A percentile compares a stretch with the other conserved stretches of the same genome.
Conservation (phyloP, 2,113 vertebrate genomes). For the Amblyornis subalaris region DNA sequence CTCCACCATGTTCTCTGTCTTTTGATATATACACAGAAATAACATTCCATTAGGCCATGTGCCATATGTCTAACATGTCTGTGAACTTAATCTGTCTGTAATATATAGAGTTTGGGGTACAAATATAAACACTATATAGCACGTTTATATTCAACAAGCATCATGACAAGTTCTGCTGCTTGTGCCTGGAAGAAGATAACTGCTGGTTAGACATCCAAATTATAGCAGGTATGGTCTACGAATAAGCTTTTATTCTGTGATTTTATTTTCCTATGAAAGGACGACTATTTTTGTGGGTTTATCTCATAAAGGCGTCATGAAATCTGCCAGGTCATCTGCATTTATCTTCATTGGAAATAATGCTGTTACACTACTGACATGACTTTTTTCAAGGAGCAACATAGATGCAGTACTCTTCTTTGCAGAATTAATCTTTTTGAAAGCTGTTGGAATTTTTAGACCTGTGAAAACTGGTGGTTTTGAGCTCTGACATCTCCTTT, state of each 20-base stretch:
- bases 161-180: neutral
- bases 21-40: neutral
- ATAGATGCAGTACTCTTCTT: neutral
- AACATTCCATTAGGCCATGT: neutral
- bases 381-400: neutral
- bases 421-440: neutral
- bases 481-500: neutral
- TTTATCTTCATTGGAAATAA: neutral
- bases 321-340: neutral
- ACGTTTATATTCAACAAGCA: neutral
- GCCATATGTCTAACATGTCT: neutral
- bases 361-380: neutral
- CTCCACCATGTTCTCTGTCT: neutral
- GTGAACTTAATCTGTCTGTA: neutral
- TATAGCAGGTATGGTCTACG: neutral
- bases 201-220: neutral
- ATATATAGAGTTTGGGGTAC: neutral
- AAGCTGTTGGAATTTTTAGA: conserved; percentile 16
- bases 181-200: neutral
- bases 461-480: neutral
- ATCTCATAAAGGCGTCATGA: neutral
- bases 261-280: neutral
- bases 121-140: neutral
- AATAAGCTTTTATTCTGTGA: neutral
- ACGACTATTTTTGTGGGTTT: neutral